Evolutionary conservation across 2,888 invertebrate species (phyloP).

Genomic region (Athalia rosae): DNA sequence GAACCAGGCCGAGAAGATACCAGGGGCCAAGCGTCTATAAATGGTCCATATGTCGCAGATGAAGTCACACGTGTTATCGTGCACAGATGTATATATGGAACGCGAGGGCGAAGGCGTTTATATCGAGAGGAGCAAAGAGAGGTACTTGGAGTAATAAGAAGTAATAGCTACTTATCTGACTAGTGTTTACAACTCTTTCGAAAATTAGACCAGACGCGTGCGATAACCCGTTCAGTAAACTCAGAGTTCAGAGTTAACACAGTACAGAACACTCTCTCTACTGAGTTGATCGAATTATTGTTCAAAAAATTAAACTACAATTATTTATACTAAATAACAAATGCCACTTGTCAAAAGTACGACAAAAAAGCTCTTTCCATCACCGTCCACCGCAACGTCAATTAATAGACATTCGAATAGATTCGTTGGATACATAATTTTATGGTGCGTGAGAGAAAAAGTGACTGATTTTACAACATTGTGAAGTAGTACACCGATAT

Average conservation of each 20-base stretch:
- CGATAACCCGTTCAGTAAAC: slow-evolving; percentile 11
- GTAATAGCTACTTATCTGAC: slow-evolving; percentile 51
- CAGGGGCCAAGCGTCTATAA: too few species aligned
- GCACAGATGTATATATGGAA: not conserved
- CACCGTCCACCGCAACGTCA: not conserved
- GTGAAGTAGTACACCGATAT: not conserved
- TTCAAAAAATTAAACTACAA: not conserved
- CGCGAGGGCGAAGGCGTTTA: slow-evolving; percentile 2
- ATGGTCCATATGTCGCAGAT: too few species aligned
- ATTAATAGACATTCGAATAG: not conserved
- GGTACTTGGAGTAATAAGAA: not conserved
- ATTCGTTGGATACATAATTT: not conserved
- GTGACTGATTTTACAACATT: slow-evolving; percentile 1
- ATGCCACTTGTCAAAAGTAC: not conserved
- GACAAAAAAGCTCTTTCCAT: not conserved
- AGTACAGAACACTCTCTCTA: not conserved
- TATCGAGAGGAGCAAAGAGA: not conserved
- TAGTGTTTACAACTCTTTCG: slow-evolving; percentile 51
- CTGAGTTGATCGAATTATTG: not conserved
- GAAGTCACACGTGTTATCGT: too few species aligned
- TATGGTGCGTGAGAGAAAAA: slow-evolving; percentile 2
- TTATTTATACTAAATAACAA: not conserved
- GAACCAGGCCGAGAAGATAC: too few species aligned
- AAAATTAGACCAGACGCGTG: slow-evolving; percentile 48
- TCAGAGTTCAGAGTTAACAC: not conserved